Conservation (phyloP, 2,888 invertebrate genomes). For the Sthenelais limicola region DNA sequence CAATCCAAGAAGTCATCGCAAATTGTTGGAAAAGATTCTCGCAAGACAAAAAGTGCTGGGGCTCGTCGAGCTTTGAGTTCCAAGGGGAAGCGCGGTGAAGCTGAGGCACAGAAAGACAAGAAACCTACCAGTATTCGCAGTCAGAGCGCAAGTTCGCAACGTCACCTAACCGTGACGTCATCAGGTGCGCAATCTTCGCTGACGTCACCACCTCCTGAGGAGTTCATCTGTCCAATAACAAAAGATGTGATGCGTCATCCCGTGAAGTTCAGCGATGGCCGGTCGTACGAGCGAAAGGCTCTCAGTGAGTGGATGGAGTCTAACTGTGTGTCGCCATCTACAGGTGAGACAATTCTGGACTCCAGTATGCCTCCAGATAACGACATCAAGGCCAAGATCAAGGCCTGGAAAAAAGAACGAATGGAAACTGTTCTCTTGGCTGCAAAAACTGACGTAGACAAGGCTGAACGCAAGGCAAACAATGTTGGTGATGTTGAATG, state of each 20-base stretch:
- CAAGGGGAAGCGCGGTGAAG: not conserved
- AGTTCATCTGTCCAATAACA: conserved; percentile 20
- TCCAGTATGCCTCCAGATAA: not conserved
- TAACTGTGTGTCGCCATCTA: not conserved
- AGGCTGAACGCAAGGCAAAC: too few relatives aligned
- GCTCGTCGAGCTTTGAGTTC: not conserved
- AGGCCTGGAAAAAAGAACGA: conserved; percentile 11
- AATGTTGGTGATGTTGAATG: too few relatives aligned
- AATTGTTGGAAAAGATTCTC: not conserved
- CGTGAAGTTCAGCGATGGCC: conserved; percentile 17
- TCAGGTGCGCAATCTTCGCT: not conserved
- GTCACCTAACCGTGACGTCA: not conserved
- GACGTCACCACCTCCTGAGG: conserved; percentile 3
- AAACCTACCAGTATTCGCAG: conserved; percentile 4
- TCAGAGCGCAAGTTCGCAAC: not conserved
- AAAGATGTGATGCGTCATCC: conserved; percentile 6
- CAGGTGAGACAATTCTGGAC: not conserved
- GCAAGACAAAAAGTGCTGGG: not conserved
- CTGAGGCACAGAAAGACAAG: not conserved
- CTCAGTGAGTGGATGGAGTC: not conserved
- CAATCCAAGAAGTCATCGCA: not conserved
- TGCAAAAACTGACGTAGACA: too few relatives aligned
- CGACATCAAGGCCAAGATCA: not conserved
- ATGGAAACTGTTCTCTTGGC: not conserved
- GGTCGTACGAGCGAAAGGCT: conserved; percentile 1